Evolutionary conservation across 1,140 invertebrate genomes (phyloP), one percentile per base, ranked within the genome.

Genomic region (Frieseomelitta varia): DNA sequence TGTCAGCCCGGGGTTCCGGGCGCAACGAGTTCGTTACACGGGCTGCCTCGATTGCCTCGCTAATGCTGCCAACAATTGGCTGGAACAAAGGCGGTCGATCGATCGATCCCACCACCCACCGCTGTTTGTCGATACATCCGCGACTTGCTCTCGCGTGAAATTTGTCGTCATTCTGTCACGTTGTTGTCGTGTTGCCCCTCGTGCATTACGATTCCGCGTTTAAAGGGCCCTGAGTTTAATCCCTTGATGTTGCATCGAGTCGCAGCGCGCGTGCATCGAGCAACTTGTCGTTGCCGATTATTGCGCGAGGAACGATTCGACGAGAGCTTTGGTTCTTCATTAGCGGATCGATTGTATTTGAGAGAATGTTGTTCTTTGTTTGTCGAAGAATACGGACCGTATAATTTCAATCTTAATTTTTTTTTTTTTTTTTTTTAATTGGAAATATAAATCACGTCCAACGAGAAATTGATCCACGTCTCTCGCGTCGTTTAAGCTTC

Each of bases 1-100:
- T 51, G 79, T 55, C 73, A 24, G 30, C 19, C 39, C n/a, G 39
- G 39, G 39, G 53, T 30, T 47, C 15, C 30, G 1, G 34, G 58
- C 21, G 2, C 39, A 56, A 75, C 15, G 14, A 58, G 19, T 75
- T 61, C 34, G 56, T 76, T 76, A 76, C 73, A n/a, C 39, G 6
- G 17, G 47, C 47, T 47, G 69, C 19, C 71, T 53, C 71, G 71
- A 53, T 73, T 53, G 71, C 72, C 72, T 55, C 51, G 72, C 51
- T 53, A 73, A 74, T 55, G 72, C 51, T 21, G 17, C 19, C 17
- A 4, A 51, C 72, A 74, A 74, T 74, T 55, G 47, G 27, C 19
- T 55, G 47, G 47, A 55, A 55, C 51, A 74, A 74, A 55, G 47
- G 51, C 72, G 19, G 10, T 11, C 72, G 39, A 55, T 74, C 72